These are phyloP conservation scores for Pantala flavescens DNA, from an alignment of 1,140 invertebrate species.

Conservation along the genomic window DNA sequence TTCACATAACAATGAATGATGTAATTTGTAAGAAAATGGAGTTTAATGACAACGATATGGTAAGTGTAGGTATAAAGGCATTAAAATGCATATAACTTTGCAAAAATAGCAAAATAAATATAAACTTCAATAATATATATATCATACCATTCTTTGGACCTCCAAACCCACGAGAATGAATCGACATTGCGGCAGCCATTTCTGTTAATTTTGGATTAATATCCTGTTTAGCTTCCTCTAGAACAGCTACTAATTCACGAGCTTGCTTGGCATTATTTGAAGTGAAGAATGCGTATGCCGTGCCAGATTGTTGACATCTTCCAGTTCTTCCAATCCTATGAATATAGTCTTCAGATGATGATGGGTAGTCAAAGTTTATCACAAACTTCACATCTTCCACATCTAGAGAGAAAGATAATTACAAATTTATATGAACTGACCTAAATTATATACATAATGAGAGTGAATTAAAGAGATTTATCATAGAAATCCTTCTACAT, in stretches of 20 bases:
- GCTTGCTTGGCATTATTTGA: slow-evolving; percentile 64
- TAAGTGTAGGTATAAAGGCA: too few relatives aligned
- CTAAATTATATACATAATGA: neutral
- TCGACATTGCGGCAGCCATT: neutral
- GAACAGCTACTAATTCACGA: slow-evolving; percentile 50
- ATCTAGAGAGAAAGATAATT: slow-evolving; percentile 44
- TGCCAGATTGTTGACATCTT: slow-evolving; percentile 68
- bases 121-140: neutral
- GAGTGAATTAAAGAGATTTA: too few relatives aligned
- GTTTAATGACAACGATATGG: too few relatives aligned
- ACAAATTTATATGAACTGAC: neutral
- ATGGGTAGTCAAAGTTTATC: slow-evolving; percentile 87
- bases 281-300: slow-evolving; percentile 84
- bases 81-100: too few relatives aligned
- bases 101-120: too few relatives aligned
- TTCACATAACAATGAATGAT: too few relatives aligned
- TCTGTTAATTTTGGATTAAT: slow-evolving; percentile 43
- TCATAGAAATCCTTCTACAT: too few relatives aligned
- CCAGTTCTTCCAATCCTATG: slow-evolving; percentile 85
- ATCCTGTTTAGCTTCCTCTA: slow-evolving; percentile 59
- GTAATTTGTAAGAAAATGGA: too few relatives aligned
- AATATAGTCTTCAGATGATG: slow-evolving; percentile 82
- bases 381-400: slow-evolving; percentile 88
- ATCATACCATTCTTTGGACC: neutral
- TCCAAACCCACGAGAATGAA: neutral